Evolutionary conservation across 2,888 invertebrate species (phyloP).

Genomic region (Stratiomys singularior): DNA sequence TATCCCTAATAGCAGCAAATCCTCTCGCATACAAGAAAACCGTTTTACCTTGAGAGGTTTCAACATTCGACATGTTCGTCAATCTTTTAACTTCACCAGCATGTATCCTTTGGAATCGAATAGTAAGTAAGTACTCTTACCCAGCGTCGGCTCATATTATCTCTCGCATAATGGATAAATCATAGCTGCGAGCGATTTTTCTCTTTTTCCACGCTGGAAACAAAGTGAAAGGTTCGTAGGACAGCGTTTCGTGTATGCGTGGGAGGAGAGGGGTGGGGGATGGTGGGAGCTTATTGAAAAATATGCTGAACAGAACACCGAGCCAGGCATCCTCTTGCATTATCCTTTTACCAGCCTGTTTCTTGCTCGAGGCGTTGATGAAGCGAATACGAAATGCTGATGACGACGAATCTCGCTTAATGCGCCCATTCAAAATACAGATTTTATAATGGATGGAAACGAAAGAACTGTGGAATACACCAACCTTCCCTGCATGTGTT

Average conservation of each 20-base stretch:
- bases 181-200: constrained; percentile 31
- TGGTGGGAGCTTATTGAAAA: background rate
- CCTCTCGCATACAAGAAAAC: constrained; percentile 41
- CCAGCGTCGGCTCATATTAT: constrained; percentile 24
- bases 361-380: constrained; percentile 8
- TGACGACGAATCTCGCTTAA: background rate
- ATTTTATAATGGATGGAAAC: background rate
- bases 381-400: background rate
- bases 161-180: constrained; percentile 41
- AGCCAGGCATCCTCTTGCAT: background rate
- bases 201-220: background rate
- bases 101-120: constrained; percentile 6
- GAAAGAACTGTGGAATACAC: background rate
- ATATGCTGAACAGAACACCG: background rate
- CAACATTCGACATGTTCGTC: constrained; percentile 11
- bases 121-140: background rate
- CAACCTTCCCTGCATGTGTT: too few relatives aligned
- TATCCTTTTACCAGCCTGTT: constrained; percentile 37
- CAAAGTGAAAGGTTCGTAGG: background rate
- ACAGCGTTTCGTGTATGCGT: background rate
- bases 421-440: background rate
- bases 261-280: too few relatives aligned
- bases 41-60: constrained; percentile 46
- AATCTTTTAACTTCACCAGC: background rate
- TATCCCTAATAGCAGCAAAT: constrained; percentile 29